A percentile compares a stretch with the other conserved stretches of the same genome.
These are phyloP conservation scores for Aplochiton taeniatus DNA, from an alignment of 2,797 vertebrate species.

Conservation along the genomic window DNA sequence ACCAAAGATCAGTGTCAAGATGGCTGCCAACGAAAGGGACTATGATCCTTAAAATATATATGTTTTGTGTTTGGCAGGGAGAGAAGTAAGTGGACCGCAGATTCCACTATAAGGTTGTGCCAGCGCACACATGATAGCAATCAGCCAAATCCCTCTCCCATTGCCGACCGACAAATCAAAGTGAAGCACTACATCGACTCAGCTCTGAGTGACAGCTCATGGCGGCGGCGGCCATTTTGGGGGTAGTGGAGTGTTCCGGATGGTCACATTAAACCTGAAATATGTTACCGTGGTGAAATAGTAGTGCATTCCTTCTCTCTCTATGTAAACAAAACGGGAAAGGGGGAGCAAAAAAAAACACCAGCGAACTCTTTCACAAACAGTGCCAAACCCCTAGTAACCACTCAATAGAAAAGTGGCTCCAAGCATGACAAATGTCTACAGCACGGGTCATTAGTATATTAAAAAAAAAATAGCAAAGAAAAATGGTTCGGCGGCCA, in stretches of 20 bases:
- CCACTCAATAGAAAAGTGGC: conserved; percentile 1
- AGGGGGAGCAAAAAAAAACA: neutral
- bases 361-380: neutral
- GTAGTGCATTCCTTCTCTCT: conserved; percentile 13
- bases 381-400: conserved; percentile 8
- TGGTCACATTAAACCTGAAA: conserved; percentile 45
- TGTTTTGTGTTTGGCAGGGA: neutral
- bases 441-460: too few relatives aligned
- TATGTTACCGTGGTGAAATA: conserved; percentile 29
- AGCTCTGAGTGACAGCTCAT: conserved; percentile 23
- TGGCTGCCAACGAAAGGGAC: neutral
- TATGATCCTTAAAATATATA: neutral
- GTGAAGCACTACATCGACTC: conserved; percentile 40
- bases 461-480: conserved; percentile 7
- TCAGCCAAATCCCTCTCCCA: conserved; percentile 19
- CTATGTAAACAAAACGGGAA: neutral
- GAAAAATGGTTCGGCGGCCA: neutral
- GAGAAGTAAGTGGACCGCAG: too few relatives aligned
- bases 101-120: conserved; percentile 1
- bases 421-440: neutral
- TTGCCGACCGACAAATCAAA: conserved; percentile 29
- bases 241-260: conserved; percentile 42
- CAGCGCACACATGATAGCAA: conserved; percentile 59
- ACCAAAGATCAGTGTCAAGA: neutral
- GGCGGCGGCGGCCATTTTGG: conserved; percentile 38